A percentile compares a stretch with the other conserved stretches of the same genome.
Evolutionary conservation across 37 sponge, comb jelly and placozoan species (phyloP).

Genomic region (Bolinopsis microptera): DNA sequence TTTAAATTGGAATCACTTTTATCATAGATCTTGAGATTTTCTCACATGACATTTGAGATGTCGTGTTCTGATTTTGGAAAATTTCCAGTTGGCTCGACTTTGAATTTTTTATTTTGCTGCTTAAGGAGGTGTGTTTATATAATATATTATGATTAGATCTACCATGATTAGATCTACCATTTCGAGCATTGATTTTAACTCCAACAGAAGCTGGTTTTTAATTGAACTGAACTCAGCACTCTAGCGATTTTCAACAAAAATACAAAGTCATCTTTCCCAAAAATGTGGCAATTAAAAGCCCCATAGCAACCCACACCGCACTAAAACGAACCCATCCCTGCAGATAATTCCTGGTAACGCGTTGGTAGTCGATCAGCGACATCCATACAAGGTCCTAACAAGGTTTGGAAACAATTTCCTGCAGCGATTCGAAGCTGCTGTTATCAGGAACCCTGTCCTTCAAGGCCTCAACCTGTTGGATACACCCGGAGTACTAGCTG

Average conservation of each 20-base stretch:
- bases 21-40: neutral
- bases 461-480: conserved; percentile 92
- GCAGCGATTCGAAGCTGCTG: conserved; percentile 82
- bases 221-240: neutral
- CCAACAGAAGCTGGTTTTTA: neutral
- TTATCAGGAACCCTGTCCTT: conserved; percentile 82
- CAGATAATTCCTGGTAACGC: conserved; percentile 92
- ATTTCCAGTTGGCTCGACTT: neutral
- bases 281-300: neutral
- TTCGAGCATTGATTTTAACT: neutral
- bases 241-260: neutral
- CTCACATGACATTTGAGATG: neutral
- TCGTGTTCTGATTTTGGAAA: neutral
- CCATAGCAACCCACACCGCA: neutral
- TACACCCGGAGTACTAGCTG: conserved; percentile 96
- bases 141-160: too few relatives aligned
- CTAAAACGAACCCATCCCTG: neutral
- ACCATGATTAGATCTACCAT: too few relatives aligned
- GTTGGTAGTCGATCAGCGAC: conserved; percentile 83
- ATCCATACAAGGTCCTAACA: conserved; percentile 81
- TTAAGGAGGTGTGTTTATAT: neutral
- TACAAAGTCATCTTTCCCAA: neutral
- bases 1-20: neutral
- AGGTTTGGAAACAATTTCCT: conserved; percentile 91
- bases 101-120: neutral